Percentiles rank a stretch among this genome's conserved stretches.
These are phyloP conservation scores for Ictalurus furcatus DNA, from an alignment of 2,113 vertebrate genomes.

Conservation along the genomic window DNA sequence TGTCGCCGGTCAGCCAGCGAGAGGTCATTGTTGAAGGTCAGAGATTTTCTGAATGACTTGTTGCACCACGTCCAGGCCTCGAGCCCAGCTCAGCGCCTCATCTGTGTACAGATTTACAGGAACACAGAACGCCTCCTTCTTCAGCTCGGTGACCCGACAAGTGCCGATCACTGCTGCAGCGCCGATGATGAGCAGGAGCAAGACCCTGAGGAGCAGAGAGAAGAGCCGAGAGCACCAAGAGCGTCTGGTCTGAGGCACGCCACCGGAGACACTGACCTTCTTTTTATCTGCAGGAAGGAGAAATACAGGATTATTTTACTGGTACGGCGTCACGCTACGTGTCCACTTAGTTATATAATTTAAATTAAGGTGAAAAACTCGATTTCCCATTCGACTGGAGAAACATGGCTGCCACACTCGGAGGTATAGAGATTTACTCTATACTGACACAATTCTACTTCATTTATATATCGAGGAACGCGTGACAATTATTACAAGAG, in stretches of 20 bases:
- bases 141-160: constrained; percentile 82
- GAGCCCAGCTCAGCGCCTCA: constrained; percentile 76
- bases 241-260: constrained; percentile 54
- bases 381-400: background rate
- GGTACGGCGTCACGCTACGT: too few species aligned
- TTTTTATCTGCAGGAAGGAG: constrained; percentile 61
- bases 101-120: constrained; percentile 78
- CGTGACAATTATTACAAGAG: too few species aligned
- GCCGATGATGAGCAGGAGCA: constrained; percentile 74
- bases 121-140: constrained; percentile 75
- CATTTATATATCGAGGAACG: background rate
- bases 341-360: background rate
- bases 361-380: background rate
- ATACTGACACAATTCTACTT: background rate
- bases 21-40: constrained; percentile 48
- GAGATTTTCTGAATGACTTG: constrained; percentile 81
- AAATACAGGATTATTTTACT: background rate
- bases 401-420: background rate
- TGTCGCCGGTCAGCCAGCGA: constrained; percentile 22
- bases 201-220: constrained; percentile 73
- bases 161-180: constrained; percentile 65
- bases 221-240: constrained; percentile 69
- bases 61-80: constrained; percentile 77
- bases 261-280: background rate
- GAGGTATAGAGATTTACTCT: background rate